Conservation (phyloP, 2,113 vertebrate genomes). For the Carassius auratus region DNA sequence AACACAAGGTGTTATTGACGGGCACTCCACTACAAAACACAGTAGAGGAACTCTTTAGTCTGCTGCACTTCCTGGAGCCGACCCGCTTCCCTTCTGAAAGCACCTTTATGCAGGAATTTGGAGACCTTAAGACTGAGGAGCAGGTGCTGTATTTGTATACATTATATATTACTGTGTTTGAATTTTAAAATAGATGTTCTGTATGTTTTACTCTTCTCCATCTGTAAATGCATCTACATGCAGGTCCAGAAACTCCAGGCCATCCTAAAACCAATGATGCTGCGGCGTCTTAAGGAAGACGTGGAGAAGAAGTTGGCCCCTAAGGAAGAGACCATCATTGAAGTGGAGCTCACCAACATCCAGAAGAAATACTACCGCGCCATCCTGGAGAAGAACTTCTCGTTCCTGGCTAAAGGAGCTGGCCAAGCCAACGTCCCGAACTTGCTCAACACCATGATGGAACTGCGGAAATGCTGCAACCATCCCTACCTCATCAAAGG, state of each 20-base stretch:
- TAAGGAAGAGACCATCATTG: slow-evolving; percentile 98
- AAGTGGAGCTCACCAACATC: slow-evolving; percentile 98
- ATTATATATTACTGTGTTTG: not conserved
- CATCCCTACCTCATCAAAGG: slow-evolving; percentile 99
- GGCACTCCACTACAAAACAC: slow-evolving; percentile 98
- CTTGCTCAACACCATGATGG: slow-evolving; percentile 99
- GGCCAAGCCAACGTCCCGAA: slow-evolving; percentile 97
- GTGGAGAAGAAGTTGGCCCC: slow-evolving; percentile 98
- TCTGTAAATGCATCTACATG: not conserved
- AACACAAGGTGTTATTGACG: slow-evolving; percentile 95
- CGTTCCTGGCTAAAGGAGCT: slow-evolving; percentile 95
- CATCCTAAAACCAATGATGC: slow-evolving; percentile 99
- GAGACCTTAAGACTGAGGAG: slow-evolving; percentile 96
- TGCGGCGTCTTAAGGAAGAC: slow-evolving; percentile 94
- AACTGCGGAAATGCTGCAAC: slow-evolving; percentile 97
- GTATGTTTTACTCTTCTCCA: not conserved
- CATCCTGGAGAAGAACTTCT: slow-evolving; percentile 97
- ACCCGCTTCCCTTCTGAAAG: slow-evolving; percentile 91
- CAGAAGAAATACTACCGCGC: slow-evolving; percentile 99
- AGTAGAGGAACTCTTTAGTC: slow-evolving; percentile 96
- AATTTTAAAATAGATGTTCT: not conserved
- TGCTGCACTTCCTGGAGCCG: slow-evolving; percentile 96
- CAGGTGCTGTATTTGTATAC: slow-evolving; percentile 74
- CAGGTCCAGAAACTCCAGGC: slow-evolving; percentile 97
- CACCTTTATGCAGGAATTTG: slow-evolving; percentile 98